Conservation (phyloP, 1,140 invertebrate genomes). For the Heliconius melpomene region DNA sequence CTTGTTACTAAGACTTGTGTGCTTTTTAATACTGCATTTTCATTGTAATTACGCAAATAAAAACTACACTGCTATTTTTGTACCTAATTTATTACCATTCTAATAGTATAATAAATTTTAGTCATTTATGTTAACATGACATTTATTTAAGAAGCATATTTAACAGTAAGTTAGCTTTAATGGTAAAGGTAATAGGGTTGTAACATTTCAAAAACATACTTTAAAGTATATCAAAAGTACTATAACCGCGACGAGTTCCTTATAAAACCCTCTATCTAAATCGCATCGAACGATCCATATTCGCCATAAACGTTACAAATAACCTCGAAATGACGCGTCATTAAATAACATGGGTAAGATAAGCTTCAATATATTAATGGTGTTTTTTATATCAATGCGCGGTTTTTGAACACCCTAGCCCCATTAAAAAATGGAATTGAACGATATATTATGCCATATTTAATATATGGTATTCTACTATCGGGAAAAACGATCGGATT, state of each 20-base stretch:
- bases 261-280: conserved; percentile 55
- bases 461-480: conserved; percentile 45
- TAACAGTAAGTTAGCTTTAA: background rate
- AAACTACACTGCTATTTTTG: background rate
- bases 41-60: background rate
- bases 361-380: conserved; percentile 75
- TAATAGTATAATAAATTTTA: background rate
- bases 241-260: background rate
- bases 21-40: background rate
- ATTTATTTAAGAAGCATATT: background rate
- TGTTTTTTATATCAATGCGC: conserved; percentile 74
- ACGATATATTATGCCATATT: conserved; percentile 49
- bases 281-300: conserved; percentile 54
- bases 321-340: conserved; percentile 72
- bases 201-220: background rate
- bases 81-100: background rate
- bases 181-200: background rate
- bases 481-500: conserved; percentile 34
- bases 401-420: conserved; percentile 60
- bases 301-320: conserved; percentile 72
- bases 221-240: background rate
- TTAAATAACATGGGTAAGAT: conserved; percentile 77
- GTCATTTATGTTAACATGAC: background rate
- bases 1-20: conserved; percentile 29
- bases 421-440: conserved; percentile 62